Percentiles rank a stretch among this genome's conserved stretches.
phyloP scores from a whole-genome alignment of 2,797 vertebrate genomes.

The Brotula barbata region DNA sequence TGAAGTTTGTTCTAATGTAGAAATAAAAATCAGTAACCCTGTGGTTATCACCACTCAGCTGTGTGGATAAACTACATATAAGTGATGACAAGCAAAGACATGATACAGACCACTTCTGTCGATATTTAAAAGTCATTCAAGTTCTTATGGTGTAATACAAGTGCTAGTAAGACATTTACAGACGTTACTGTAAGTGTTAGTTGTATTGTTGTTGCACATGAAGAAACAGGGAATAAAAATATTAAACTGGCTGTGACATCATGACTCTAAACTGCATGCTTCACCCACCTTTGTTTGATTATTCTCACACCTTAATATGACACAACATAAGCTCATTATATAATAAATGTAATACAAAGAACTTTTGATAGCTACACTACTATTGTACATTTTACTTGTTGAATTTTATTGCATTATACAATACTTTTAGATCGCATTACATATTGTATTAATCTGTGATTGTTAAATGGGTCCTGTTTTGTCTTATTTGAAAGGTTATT shows the following conservation, averaged over 20 bases:
- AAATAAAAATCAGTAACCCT: constrained; percentile 5
- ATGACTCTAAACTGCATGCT: background rate
- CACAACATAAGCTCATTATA: too few species aligned
- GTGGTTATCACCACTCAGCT: constrained; percentile 42
- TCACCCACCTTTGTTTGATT: background rate
- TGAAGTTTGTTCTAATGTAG: constrained; percentile 24
- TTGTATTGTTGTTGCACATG: constrained; percentile 36
- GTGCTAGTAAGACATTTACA: constrained; percentile 19
- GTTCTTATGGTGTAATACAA: constrained; percentile 5
- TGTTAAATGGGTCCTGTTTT: too few species aligned
- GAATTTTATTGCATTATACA: too few species aligned
- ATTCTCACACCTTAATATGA: background rate
- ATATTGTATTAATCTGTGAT: too few species aligned
- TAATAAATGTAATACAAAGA: too few species aligned
- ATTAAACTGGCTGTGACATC: constrained; percentile 18
- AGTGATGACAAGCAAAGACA: constrained; percentile 12
- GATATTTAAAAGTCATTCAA: constrained; percentile 18
- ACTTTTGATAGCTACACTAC: too few species aligned
- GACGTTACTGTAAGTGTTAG: constrained; percentile 1
- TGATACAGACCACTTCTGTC: constrained; percentile 16
- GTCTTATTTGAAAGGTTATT: too few species aligned
- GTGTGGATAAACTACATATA: constrained; percentile 6
- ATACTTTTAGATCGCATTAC: too few species aligned
- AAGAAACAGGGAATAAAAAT: constrained; percentile 44
- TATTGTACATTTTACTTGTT: too few species aligned